These are phyloP conservation scores for Acestrorhynchus altus DNA, from an alignment of 2,797 vertebrate species.

Conservation along the genomic window DNA sequence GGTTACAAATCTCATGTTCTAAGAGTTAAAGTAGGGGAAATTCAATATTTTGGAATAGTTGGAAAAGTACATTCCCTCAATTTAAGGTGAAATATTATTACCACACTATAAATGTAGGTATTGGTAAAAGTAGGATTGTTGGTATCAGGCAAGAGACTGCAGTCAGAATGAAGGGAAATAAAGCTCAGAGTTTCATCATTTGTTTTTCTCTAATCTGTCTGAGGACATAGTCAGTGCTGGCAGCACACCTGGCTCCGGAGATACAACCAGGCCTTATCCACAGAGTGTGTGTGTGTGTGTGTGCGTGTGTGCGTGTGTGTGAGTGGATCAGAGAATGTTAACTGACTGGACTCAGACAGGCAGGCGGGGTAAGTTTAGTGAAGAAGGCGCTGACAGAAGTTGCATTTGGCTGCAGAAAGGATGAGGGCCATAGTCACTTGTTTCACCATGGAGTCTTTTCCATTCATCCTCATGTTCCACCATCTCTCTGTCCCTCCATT, in stretches of 20 bases:
- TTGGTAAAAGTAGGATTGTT: too few relatives aligned
- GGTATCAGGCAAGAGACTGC: background rate
- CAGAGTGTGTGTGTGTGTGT: constrained; percentile 23
- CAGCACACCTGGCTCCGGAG: constrained; percentile 69
- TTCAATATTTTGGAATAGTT: too few relatives aligned
- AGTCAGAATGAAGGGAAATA: background rate
- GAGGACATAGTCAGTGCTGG: constrained; percentile 69
- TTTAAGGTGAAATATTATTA: too few relatives aligned
- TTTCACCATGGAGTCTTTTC: background rate
- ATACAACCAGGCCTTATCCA: constrained; percentile 61
- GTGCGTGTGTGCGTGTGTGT: constrained; percentile 24
- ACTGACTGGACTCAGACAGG: constrained; percentile 8
- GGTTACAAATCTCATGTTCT: too few relatives aligned
- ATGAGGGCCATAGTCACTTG: constrained; percentile 2
- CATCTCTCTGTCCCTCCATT: background rate
- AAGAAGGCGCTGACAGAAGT: background rate
- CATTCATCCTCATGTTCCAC: background rate
- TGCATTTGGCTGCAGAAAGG: background rate
- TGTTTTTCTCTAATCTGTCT: constrained; percentile 67
- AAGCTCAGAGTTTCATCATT: constrained; percentile 55
- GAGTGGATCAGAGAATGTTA: constrained; percentile 23
- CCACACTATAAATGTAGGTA: too few relatives aligned
- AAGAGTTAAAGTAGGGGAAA: too few relatives aligned
- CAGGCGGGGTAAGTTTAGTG: background rate
- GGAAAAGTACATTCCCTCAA: too few relatives aligned